A percentile compares a stretch with the other conserved stretches of the same genome.
phyloP scores from a whole-genome alignment of 2,113 vertebrate species.

The Trachemys scripta region DNA sequence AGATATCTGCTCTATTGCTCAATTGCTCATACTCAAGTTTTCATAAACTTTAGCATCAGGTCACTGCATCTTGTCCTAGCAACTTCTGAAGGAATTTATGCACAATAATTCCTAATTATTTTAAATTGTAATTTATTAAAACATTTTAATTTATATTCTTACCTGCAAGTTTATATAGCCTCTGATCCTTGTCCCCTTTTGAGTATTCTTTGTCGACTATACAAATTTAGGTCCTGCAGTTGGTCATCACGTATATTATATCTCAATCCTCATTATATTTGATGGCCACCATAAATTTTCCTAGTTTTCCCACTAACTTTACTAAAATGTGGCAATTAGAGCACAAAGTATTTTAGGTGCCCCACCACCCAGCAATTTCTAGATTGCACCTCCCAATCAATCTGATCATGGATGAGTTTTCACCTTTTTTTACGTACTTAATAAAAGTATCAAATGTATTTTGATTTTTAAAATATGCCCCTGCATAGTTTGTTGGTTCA shows the following conservation, averaged over 20 bases:
- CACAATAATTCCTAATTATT: background rate
- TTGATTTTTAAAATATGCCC: background rate
- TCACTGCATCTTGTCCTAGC: background rate
- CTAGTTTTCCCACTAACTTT: background rate
- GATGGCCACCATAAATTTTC: background rate
- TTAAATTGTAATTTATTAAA: no score
- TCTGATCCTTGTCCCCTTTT: background rate
- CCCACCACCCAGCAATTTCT: background rate
- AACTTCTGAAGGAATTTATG: background rate
- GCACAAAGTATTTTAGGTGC: background rate
- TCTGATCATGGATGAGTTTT: background rate
- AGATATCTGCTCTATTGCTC: background rate
- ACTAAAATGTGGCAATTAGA: background rate
- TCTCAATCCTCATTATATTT: slow-evolving; percentile 15
- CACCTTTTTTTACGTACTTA: background rate
- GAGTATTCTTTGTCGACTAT: background rate
- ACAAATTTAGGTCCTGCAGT: background rate
- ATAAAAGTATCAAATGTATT: background rate
- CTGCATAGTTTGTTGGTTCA: background rate
- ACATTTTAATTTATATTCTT: background rate
- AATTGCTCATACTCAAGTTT: background rate
- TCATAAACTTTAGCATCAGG: background rate
- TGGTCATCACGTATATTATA: background rate
- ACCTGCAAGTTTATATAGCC: background rate
- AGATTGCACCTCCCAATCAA: background rate